Base-by-base conservation (phyloP, 1,140 invertebrate genomes). In the Eriosoma lanigerum region DNA sequence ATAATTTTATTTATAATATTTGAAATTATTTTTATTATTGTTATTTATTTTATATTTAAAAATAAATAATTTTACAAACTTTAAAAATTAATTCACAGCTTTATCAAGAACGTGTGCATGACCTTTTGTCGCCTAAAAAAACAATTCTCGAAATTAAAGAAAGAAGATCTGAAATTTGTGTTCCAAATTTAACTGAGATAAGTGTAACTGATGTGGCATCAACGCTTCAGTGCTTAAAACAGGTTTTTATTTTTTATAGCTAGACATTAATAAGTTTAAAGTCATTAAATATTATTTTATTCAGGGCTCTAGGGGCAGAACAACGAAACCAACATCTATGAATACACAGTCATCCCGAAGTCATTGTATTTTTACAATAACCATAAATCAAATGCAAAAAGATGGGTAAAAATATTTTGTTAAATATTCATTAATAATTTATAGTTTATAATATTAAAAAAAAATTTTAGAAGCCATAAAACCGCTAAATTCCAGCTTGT, bases 281-380 rank as follows among this genome's bases (percentile, higher is more conserved):
- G 46, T 17, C 3, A 50, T 48, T 19, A n/a, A 50, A 81, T n/a
- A 50, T 78, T 19, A 0, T 21, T 38, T 48, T 10, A 17, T 50
- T 24, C 21, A 76, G 73, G 96, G 96, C 2, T 95, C 94, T 0
- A 83, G 88, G 0, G 89, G 91, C 15, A 86, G 96, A 75, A 92
- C 93, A 15, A 97, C 95, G 0, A 95, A 93, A 9, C 90, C 94
- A 3, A 98, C 96, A 0, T 94, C 95, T 17, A 98, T 98, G 96
- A 98, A 98, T 86, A 89, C 92, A 64, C 90, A 92, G 13, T 96
- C 94, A 38, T 96, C 94, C 82, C 86, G 96, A 9, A 96, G 94
- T 80, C 96, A 98, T 87, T 95, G 96, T 0, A 93, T 98, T 64
- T 97, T 97, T 85, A 96, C 95, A 0, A 87, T 98, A 5, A 88